Base-by-base conservation (phyloP, 2,888 invertebrate genomes). In the Spicauda simplicius region DNA sequence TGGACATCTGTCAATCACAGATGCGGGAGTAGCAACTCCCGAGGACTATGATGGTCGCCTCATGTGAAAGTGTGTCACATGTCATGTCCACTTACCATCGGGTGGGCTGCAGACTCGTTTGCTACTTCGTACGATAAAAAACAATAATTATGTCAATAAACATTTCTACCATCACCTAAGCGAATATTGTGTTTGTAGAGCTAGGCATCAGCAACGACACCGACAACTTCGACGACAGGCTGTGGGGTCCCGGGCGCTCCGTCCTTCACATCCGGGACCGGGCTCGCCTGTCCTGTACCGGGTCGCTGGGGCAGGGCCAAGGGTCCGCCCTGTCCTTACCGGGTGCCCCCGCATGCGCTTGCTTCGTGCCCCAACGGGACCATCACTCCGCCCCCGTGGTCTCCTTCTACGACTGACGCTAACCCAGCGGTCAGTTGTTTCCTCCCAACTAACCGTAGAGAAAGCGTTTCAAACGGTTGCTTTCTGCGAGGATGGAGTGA, bases 331-430 rank as follows among this genome's bases (percentile, higher is more conserved):
- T 90, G 0, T 91, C 91, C 0, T 88, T 90, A 33, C 91, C 92
- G 0, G 91, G 90, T 0, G 91, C 90, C 1, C 91, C 91, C 1
- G 90, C 88, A 10, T 92, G 92, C 79, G 87, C 87, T 64, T 92
- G 92, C 78, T 90, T 92, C 80, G 86, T 87, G 33, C 88, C 90
- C 52, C 89, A 80, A 1, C 72, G 90, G 53, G 91, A 88, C 77
- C 94, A 94, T 73, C 91, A 94, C 78, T 95, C 95, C 0, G 95
- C 95, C 3, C 95, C 95, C 0, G 93, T 88, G n/a, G 95, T 95
- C 37, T 89, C 94, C 18, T 95, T 95, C 82, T 94, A 93, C 77
- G 89, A 91, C 80, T 90, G 91, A 91, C 88, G 83, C 76, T 90
- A 90, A 90, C 90, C 64, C 64, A 65, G n/a, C n/a, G n/a, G 64